Percentiles rank a stretch among this genome's conserved stretches.
These are phyloP conservation scores for Scyliorhinus canicula DNA, from an alignment of 2,797 vertebrate species.

Conservation along the genomic window DNA sequence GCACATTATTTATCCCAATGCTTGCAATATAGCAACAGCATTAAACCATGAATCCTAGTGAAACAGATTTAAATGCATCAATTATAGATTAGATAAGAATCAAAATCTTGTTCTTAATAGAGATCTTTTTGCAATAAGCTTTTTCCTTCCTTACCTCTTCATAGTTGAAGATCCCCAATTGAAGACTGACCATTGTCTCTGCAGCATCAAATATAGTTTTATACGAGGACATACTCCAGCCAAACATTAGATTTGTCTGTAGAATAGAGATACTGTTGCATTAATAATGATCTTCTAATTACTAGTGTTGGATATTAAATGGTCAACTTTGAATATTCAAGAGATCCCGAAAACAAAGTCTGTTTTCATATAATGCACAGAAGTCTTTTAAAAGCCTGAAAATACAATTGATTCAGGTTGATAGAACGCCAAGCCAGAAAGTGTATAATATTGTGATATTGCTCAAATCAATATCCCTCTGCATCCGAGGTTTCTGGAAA, in stretches of 20 bases:
- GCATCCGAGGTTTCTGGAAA: background rate
- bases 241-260: constrained; percentile 86
- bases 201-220: constrained; percentile 79
- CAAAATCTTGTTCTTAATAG: background rate
- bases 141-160: constrained; percentile 69
- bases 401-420: background rate
- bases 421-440: background rate
- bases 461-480: background rate
- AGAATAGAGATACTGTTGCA: constrained; percentile 43
- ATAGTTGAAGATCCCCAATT: constrained; percentile 93
- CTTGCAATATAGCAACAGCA: background rate
- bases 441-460: background rate
- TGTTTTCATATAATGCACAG: background rate
- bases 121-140: background rate
- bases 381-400: background rate
- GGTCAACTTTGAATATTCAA: background rate
- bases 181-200: constrained; percentile 84
- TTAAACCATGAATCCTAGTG: background rate
- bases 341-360: background rate
- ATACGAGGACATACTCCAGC: constrained; percentile 87
- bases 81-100: background rate
- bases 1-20: background rate
- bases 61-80: background rate
- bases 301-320: background rate
- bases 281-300: background rate